Evolutionary conservation across 2,888 invertebrate species (phyloP), one percentile per base, ranked within the genome.

Genomic region (Pyrrhia umbra): DNA sequence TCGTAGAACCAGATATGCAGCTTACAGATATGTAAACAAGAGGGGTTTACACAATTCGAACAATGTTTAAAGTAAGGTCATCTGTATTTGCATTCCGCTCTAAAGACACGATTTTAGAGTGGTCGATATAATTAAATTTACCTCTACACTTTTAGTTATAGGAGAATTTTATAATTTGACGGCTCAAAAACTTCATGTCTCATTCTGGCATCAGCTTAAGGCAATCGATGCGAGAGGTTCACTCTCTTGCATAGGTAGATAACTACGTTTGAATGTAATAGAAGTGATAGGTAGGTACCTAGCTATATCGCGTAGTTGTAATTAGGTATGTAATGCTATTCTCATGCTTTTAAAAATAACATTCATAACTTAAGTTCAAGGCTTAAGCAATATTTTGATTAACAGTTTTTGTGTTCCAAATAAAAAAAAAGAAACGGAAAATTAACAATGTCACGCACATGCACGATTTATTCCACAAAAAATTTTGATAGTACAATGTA

Each of bases 281-380:
- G n/a, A n/a, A n/a, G n/a, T n/a, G n/a, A n/a, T n/a, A 34, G 27
- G 8, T 27, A 27, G 27, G 27, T 27, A 27, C 6, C 6, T 27
- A n/a, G n/a, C n/a, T n/a, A n/a, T n/a, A n/a, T n/a, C n/a, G n/a
- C n/a, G n/a, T n/a, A n/a, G n/a, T n/a, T n/a, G n/a, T n/a, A n/a
- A n/a, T n/a, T n/a, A n/a, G n/a, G n/a, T n/a, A 8, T 5, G 10
- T 15, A n/a, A 13, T 34, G 15, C 10, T 42, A 30, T 15, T 15
- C 4, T 15, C 40, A 21, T 47, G 18, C 25, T 23, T 6, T 2
- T 20, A 23, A 34, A 15, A 47, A 58, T 20, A 46, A 25, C 9
- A 68, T 65, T 57, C 20, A 42, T 37, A 18, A 18, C 40, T 37
- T 23, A 10, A 10, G 46, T 50, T 69, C 66, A 66, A 66, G 69